Base-by-base conservation (phyloP, 2,888 invertebrate species). In the Dynastes hyllus region DNA sequence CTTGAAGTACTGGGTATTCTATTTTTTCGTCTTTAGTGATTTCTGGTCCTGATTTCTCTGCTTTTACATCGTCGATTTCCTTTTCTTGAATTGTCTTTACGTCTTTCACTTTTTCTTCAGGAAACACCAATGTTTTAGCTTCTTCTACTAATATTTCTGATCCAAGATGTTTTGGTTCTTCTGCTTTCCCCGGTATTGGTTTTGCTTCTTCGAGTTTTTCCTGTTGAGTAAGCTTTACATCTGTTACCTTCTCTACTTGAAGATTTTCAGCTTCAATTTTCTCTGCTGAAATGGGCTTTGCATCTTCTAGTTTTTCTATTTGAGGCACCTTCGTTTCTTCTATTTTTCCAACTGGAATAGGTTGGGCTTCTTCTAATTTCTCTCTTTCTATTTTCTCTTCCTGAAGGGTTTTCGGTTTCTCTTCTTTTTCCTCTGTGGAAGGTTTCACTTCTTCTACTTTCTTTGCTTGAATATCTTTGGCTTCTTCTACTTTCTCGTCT, bases 221-320 rank as follows among this genome's bases (percentile, higher is more conserved):
- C 9, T 16, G 6, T 22, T 27, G 22, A 8, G 22, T 55, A 53
- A 65, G 16, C 4, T 76, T 67, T 76, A 69, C 79, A 77, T 78
- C 32, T 37, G 32, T 37, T 37, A 5, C 32, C 32, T 37, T 2
- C 32, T 37, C 32, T 37, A 5, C 32, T 37, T 37, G 32, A 37
- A 37, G 32, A 37, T 37, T 0, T 37, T 37, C 5, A 37, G 32
- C 70, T 16, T n/a, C 50, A n/a, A 63, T 29, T 40, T 6, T 78
- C 4, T 40, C 61, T 55, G 53, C 6, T 78, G 0, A 0, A 11
- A 22, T 27, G 32, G 32, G 32, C 32, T 37, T 2, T 37, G 32
- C 6, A 4, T 37, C 32, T 37, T 37, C 32, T 37, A 37, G 0
- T 37, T 4, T 37, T 37, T 37, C 32, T 37, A 37, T 37, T 37